Evolutionary conservation across 2,888 invertebrate genomes (phyloP), one percentile per base, ranked within the genome.

Genomic region (Leptinotarsa juncta): DNA sequence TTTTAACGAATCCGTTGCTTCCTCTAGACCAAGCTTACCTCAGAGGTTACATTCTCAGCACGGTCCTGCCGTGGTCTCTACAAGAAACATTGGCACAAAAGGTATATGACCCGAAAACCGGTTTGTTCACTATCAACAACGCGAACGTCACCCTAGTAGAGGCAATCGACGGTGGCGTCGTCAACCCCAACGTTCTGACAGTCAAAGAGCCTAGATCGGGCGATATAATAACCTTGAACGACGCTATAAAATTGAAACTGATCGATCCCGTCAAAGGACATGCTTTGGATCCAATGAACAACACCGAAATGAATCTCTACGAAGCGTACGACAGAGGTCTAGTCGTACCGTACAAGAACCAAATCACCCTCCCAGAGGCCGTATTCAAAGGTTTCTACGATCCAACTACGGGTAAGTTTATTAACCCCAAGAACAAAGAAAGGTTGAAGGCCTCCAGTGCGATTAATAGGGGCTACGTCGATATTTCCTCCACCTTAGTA

Each of bases 381-480:
- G 94, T 97, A n/a, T 94, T 94, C 83, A 94, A 95, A 88, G 96
- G 96, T n/a, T 92, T 95, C 78, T 97, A 96, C 84, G 96, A 97
- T 89, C 94, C 95, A 0, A 91, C 92, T 82, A 93, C 94, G 51
- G 96, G 97, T 66, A 93, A 94, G 84, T 95, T 96, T 84, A 93
- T 93, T 53, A 94, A 94, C 85, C 93, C 95, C 3, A 91, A 92
- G 82, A 94, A 93, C n/a, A 93, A 93, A 82, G 94, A 95, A 86
- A 93, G 94, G 85, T 88, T 96, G 77, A 92, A 93, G 79, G 93
- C 95, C 70, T 94, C 95, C 87, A 92, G 94, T 82, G 97, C 97
- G 71, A 94, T 97, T 84, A 93, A 93, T 84, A 92, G 94, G 84
- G 96, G 96, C 77, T 92, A 96, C 82, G 92, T 97, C 83, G 96